Base-by-base conservation (phyloP, 2,797 vertebrate species). In the Eupleurogrammus muticus region DNA sequence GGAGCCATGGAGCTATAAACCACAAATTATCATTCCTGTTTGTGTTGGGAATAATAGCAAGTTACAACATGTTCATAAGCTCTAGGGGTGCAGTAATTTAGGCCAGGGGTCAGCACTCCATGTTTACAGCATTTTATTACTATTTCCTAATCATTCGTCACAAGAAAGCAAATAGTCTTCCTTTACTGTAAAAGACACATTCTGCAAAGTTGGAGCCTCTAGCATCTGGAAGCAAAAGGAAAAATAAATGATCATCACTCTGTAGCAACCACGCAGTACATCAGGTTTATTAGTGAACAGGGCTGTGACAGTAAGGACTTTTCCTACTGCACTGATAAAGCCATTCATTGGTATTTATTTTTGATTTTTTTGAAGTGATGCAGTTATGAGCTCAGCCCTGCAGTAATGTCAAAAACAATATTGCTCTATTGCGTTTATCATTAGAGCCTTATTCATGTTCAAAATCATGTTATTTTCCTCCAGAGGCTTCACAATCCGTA, bases 151-250 rank as follows among this genome's bases (percentile, higher is more conserved):
- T 44, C 16, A 19, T 8, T 47, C 14, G 23, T 1, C 6, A 17
- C 47, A 49, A 40, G 34, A 35, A 40, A 35, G 48, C 12, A 2
- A 58, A 34, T 40, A 42, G 14, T n/a, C 16, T 44, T 40, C 38
- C 13, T 40, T 44, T n/a, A n/a, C 17, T 5, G 40, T 93, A 58
- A 97, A 96, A 0, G 95, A 96, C 68, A 98, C 61, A 0, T 93
- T 93, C 70, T 95, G 93, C 52, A 99, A 93, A 2, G 97, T 95
- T 48, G 96, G 96, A 24, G 87, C 92, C 69, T 96, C 96, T 17
- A 88, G 88, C 28, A 63, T 90, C 96, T 96, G 70, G 11, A 72
- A 70, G 10, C 21, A 61, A 65, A 51, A 65, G 7, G 63, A 60
- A 59, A 54, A 48, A 5, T 1, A 35, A 62, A 59, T 19, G 0